These are phyloP conservation scores for Cosmorhoe ocellata DNA, from an alignment of 2,888 invertebrate species.

Conservation along the genomic window DNA sequence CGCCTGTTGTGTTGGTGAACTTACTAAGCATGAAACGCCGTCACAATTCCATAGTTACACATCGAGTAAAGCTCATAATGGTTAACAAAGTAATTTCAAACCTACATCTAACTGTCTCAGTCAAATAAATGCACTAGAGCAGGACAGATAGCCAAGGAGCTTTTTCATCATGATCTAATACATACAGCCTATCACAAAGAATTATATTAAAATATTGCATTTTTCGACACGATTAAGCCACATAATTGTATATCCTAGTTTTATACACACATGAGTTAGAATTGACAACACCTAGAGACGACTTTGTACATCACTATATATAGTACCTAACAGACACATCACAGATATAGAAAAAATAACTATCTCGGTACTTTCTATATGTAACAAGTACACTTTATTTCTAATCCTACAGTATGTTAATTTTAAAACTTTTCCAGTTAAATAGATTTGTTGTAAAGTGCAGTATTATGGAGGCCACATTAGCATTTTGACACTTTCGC, in stretches of 20 bases:
- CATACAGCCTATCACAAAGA: slow-evolving; percentile 45
- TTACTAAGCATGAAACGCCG: not conserved
- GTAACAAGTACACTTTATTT: slow-evolving; percentile 67
- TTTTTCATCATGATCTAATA: slow-evolving; percentile 4
- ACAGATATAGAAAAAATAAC: slow-evolving; percentile 76
- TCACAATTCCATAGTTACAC: not conserved
- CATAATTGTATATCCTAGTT: slow-evolving; percentile 54
- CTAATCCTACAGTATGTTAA: slow-evolving; percentile 45
- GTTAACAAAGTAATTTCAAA: slow-evolving; percentile 7
- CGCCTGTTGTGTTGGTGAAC: not conserved
- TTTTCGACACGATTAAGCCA: slow-evolving; percentile 67
- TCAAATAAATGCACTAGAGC: slow-evolving; percentile 23
- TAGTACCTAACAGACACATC: slow-evolving; percentile 51
- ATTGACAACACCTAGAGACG: slow-evolving; percentile 73
- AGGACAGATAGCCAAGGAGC: slow-evolving; percentile 2
- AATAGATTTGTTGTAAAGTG: slow-evolving; percentile 5
- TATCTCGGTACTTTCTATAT: slow-evolving; percentile 57
- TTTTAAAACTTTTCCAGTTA: slow-evolving; percentile 18
- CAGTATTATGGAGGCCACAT: not conserved
- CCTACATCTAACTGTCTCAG: slow-evolving; percentile 17
- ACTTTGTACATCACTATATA: slow-evolving; percentile 68
- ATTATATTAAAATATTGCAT: slow-evolving; percentile 55
- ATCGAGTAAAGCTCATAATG: slow-evolving; percentile 11
- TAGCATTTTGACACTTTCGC: not conserved
- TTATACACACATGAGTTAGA: slow-evolving; percentile 32